phyloP scores from a whole-genome alignment of 1,140 invertebrate species.

The Acromyrmex heyeri region DNA sequence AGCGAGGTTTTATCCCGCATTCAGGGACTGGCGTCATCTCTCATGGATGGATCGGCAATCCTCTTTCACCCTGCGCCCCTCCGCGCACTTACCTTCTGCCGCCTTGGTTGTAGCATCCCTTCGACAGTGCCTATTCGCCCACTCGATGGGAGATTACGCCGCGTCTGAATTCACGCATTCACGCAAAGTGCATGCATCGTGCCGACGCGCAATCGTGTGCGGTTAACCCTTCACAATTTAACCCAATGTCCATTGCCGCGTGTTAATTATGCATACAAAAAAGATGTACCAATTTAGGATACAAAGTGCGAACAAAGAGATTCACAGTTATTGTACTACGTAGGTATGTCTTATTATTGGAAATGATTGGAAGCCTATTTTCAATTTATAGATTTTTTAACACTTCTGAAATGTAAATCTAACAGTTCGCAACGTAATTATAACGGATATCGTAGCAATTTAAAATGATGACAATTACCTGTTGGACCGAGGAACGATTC shows the following conservation, averaged over 20 bases:
- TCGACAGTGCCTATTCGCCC: slow-evolving; percentile 72
- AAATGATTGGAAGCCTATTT: not conserved
- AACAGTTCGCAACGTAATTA: not conserved
- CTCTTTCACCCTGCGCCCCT: slow-evolving; percentile 81
- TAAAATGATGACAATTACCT: slow-evolving; percentile 18
- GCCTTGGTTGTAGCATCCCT: slow-evolving; percentile 43
- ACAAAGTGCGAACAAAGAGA: not conserved
- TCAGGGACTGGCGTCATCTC: slow-evolving; percentile 82
- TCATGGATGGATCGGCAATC: slow-evolving; percentile 85
- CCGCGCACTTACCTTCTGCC: slow-evolving; percentile 64
- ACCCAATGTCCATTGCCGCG: too few relatives aligned
- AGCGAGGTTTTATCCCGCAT: slow-evolving; percentile 83
- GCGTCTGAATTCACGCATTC: slow-evolving; percentile 71
- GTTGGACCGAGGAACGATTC: not conserved
- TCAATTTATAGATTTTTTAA: not conserved
- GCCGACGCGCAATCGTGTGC: slow-evolving; percentile 39
- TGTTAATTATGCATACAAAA: slow-evolving; percentile 7
- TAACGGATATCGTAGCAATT: not conserved
- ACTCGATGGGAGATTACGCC: slow-evolving; percentile 81
- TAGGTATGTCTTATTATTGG: not conserved
- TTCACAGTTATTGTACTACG: not conserved
- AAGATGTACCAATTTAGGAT: not conserved
- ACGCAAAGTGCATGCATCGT: slow-evolving; percentile 66
- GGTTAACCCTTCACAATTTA: slow-evolving; percentile 41
- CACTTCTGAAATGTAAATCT: not conserved